phyloP scores from a whole-genome alignment of 2,797 vertebrate genomes.

The Furcifer pardalis region DNA sequence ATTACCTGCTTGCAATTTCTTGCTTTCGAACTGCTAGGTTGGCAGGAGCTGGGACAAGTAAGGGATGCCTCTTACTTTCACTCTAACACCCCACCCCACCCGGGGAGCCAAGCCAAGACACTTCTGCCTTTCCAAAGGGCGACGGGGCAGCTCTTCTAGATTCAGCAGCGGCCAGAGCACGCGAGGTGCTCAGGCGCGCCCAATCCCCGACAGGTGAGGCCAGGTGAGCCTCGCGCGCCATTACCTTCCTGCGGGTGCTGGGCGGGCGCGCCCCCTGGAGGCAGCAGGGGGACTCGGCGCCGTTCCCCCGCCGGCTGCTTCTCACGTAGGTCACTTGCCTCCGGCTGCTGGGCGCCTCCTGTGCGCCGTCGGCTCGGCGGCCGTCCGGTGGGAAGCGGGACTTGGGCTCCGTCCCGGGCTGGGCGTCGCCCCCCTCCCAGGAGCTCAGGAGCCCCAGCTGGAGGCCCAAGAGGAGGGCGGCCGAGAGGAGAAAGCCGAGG shows the following conservation, averaged over 20 bases:
- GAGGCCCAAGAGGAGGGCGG: constrained; percentile 78
- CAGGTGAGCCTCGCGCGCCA: too few relatives aligned
- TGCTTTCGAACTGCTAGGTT: too few relatives aligned
- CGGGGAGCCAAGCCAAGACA: neutral
- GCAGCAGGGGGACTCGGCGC: constrained; percentile 59
- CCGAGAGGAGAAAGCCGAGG: constrained; percentile 78
- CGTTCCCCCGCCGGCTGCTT: constrained; percentile 64
- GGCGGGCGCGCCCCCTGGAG: constrained; percentile 41
- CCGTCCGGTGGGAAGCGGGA: neutral
- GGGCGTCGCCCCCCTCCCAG: constrained; percentile 28
- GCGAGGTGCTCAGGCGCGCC: too few relatives aligned
- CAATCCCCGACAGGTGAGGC: too few relatives aligned
- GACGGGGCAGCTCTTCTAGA: neutral
- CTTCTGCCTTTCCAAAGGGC: neutral
- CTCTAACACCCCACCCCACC: too few relatives aligned
- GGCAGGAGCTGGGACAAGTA: too few relatives aligned
- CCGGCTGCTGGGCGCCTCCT: constrained; percentile 53
- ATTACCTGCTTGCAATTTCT: too few relatives aligned
- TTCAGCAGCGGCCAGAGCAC: neutral
- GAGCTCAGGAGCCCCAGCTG: constrained; percentile 73
- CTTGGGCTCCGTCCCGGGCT: neutral
- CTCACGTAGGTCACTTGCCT: constrained; percentile 80
- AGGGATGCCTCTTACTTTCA: neutral
- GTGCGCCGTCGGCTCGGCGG: neutral
- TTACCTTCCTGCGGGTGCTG: constrained; percentile 64